Evolutionary conservation across 2,113 vertebrate species (phyloP), one percentile per base, ranked within the genome.

Genomic region (Benthochromis sp.): DNA sequence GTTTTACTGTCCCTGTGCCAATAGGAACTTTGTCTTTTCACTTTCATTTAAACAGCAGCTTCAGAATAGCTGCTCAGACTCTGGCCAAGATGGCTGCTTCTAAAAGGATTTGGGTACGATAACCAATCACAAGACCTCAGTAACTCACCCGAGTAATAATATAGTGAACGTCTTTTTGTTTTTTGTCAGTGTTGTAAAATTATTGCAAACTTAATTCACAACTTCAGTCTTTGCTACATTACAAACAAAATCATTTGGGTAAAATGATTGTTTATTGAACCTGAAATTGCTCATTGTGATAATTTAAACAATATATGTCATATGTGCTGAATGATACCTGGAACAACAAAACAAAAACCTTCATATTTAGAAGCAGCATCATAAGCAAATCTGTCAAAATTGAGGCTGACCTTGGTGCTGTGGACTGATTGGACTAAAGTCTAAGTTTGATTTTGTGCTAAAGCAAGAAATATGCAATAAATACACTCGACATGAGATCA

Each of bases 221-320:
- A 29, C 9, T 29, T 29, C 24, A 76, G 24, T 47, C 24, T 76
- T 47, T 19, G 69, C 40, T 29, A 1, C 14, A 73, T 73, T 45
- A 73, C 1, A 1, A 73, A 73, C 21, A 7, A 45, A 45, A 73
- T 27, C 1, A 73, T 73, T 27, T 10, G 69, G 5, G 5, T 0
- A 27, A 27, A 27, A 71, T 6, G 2, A 73, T 14, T 16, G 8
- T 1, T 43, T 45, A 73, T 3, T 45, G 21, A 45, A 45, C 13
- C 40, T 45, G 34, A 66, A 66, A 45, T 71, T 71, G 66, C 13
- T 43, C 5, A 4, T 4, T 0, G 12, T 9, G 66, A 43, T 27
- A 0, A 43, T 16, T 71, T 71, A 71, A 71, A 71, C 36, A 71
- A 24, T 0, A n/a, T 12, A 0, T 38, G 10, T 43, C 36, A 3